These are phyloP conservation scores for Thereva nobilitata DNA, from an alignment of 2,888 invertebrate genomes.

Conservation along the genomic window DNA sequence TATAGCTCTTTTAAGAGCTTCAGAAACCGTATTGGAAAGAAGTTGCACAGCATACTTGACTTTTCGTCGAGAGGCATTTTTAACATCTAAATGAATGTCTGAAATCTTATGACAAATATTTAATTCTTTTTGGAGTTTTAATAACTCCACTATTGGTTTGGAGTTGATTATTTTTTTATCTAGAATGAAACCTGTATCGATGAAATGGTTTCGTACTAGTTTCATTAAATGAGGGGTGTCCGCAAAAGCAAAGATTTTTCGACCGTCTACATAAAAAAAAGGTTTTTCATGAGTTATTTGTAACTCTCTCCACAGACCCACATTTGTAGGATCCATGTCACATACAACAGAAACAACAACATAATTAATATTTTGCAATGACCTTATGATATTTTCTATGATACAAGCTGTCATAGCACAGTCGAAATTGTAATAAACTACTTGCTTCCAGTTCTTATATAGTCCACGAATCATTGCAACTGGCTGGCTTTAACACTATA, in stretches of 20 bases:
- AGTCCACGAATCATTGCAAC: constrained; percentile 1
- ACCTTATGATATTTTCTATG: background rate
- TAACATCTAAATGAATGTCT: background rate
- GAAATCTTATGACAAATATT: background rate
- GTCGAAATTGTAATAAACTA: background rate
- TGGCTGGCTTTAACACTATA: too few species aligned
- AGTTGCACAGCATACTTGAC: background rate
- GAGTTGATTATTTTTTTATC: background rate
- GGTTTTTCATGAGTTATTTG: background rate
- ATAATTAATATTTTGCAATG: background rate
- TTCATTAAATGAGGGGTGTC: constrained; percentile 2
- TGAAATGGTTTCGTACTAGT: constrained; percentile 2
- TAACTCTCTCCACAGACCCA: background rate
- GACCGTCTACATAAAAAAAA: background rate
- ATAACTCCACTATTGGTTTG: background rate
- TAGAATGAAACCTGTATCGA: background rate
- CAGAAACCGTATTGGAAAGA: too few species aligned
- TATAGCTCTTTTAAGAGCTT: too few species aligned
- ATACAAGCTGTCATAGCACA: background rate
- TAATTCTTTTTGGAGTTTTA: background rate
- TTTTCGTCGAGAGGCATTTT: constrained; percentile 3
- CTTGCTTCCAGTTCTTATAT: constrained; percentile 2
- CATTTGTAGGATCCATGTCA: background rate
- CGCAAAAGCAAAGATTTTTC: constrained; percentile 6
- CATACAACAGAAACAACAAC: background rate